Conservation (phyloP, 2,797 vertebrate species). For the Holocentrus rufus region DNA sequence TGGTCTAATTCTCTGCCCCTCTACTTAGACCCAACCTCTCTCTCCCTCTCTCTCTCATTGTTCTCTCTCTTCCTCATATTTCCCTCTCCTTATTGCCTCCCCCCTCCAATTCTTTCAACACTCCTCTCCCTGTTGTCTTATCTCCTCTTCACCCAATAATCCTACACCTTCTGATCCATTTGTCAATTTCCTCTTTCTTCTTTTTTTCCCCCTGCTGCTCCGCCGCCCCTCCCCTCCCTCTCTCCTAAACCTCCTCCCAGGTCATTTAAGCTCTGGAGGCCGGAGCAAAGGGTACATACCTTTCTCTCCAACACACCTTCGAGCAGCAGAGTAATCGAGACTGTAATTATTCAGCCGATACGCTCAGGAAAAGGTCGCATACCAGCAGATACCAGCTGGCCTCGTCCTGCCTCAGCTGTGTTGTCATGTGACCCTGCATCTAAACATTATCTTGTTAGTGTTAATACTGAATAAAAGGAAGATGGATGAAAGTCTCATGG, state of each 20-base stretch:
- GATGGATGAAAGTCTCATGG: constrained; percentile 26
- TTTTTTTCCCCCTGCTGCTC: background rate
- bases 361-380: constrained; percentile 69
- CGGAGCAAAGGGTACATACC: constrained; percentile 45
- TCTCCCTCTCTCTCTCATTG: background rate
- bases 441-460: constrained; percentile 37
- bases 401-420: constrained; percentile 31
- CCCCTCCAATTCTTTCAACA: background rate
- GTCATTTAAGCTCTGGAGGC: constrained; percentile 25
- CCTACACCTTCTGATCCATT: background rate
- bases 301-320: constrained; percentile 38
- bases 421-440: constrained; percentile 28
- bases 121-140: background rate
- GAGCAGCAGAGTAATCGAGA: constrained; percentile 29
- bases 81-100: background rate
- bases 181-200: background rate
- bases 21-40: constrained; percentile 11
- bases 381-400: constrained; percentile 51
- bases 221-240: background rate
- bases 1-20: constrained; percentile 35
- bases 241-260: background rate
- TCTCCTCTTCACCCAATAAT: constrained; percentile 6
- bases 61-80: constrained; percentile 6
- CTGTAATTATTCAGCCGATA: constrained; percentile 62
- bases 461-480: constrained; percentile 21